These are phyloP conservation scores for Daboia siamensis DNA, from an alignment of 2,113 vertebrate genomes.

Conservation along the genomic window DNA sequence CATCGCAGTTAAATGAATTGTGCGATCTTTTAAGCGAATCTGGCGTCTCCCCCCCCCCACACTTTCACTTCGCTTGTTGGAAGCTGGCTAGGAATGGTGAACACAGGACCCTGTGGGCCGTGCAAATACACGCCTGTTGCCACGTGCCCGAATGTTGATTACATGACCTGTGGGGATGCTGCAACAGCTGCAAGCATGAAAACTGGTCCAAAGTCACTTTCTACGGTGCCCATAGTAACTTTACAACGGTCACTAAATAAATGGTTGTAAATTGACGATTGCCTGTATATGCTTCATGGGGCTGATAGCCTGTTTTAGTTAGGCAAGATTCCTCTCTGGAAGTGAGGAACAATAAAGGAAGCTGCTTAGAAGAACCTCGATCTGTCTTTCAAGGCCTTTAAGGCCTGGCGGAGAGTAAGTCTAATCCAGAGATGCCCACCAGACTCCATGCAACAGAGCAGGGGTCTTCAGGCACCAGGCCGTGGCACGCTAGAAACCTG, in stretches of 20 bases:
- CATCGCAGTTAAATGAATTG: background rate
- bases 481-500: too few species aligned
- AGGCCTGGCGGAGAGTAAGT: background rate
- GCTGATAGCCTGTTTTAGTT: background rate
- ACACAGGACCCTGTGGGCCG: background rate
- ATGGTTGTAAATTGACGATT: background rate
- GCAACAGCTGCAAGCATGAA: background rate
- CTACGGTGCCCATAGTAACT: background rate
- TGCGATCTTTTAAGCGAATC: background rate
- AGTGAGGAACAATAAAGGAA: background rate
- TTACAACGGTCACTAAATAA: background rate
- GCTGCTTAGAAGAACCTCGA: background rate
- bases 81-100: background rate
- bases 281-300: background rate
- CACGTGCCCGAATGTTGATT: background rate
- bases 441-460: background rate
- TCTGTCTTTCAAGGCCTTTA: background rate
- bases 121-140: background rate
- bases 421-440: too few species aligned
- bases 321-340: background rate
- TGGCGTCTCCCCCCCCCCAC: too few species aligned
- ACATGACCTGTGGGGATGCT: background rate
- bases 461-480: too few species aligned
- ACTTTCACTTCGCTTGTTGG: background rate
- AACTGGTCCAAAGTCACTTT: background rate